Evolutionary conservation across 2,888 invertebrate genomes (phyloP).

Genomic region (Nymphalis urticae): DNA sequence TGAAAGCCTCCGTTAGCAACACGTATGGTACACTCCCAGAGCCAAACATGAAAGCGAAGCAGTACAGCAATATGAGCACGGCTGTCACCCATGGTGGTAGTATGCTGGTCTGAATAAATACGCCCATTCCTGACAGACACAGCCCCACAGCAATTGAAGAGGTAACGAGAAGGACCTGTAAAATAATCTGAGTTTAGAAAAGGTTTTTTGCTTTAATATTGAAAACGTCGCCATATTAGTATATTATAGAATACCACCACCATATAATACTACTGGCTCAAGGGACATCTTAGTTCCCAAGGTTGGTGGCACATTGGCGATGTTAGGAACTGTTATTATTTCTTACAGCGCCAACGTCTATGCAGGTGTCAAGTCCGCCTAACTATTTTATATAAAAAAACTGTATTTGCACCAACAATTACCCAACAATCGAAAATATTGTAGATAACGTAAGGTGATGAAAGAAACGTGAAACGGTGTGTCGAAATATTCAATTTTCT

Average conservation of each 20-base stretch:
- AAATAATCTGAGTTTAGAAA: constrained; percentile 22
- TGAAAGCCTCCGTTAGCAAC: constrained; percentile 60
- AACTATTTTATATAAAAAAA: too few relatives aligned
- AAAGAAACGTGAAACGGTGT: too few relatives aligned
- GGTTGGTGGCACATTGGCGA: too few relatives aligned
- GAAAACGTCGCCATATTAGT: neutral
- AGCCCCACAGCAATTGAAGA: constrained; percentile 58
- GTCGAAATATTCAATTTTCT: too few relatives aligned
- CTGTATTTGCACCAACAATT: too few relatives aligned
- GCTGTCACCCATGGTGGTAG: constrained; percentile 68
- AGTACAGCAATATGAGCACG: constrained; percentile 60
- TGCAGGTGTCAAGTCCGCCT: too few relatives aligned
- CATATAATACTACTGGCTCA: too few relatives aligned
- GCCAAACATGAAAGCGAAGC: constrained; percentile 67
- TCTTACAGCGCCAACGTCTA: too few relatives aligned
- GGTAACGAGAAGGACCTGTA: constrained; percentile 61
- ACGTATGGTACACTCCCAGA: constrained; percentile 63
- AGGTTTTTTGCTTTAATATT: neutral
- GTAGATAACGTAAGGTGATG: too few relatives aligned
- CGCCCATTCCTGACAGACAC: constrained; percentile 56
- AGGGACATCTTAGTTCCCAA: too few relatives aligned
- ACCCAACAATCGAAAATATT: too few relatives aligned
- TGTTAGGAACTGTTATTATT: too few relatives aligned
- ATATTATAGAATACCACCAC: neutral
- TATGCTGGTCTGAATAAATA: constrained; percentile 55